Evolutionary conservation across 2,888 invertebrate genomes (phyloP), one percentile per base, ranked within the genome.

Genomic region (Phrixothrix hirtus): DNA sequence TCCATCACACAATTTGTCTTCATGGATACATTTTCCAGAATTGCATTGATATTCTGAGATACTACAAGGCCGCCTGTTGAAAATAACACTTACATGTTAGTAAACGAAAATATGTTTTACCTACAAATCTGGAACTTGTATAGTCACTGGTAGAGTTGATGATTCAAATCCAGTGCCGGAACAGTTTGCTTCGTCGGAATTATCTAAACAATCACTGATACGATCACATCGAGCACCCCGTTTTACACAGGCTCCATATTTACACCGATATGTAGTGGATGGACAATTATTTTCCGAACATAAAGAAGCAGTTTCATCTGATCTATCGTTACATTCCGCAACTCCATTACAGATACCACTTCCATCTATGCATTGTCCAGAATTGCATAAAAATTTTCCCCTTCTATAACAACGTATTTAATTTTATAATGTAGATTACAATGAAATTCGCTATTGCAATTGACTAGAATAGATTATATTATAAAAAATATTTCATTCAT

Each of bases 211-310:
- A 45, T 82, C 77, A 35, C 66, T 57, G n/a, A 69, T 53, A 1
- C 78, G 78, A 59, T 82, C 78, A 58, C 87, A 87, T 35, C 75
- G 71, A 0, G 77, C 70, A 15, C 78, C 77, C 1, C 79, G 77
- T 10, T 56, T 48, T 2, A 71, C 63, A 49, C 72, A 72, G 1
- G 69, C 72, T 5, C 72, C 72, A 47, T 72, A 72, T 10, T 61
- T 58, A 43, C 72, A 72, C 39, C 59, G 55, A 48, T 64, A 70
- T 1, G 62, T 60, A 35, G 43, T 62, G 13, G 58, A 58, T 0
- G 65, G 67, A 53, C 71, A 72, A 5, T 46, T 9, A n/a, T 34
- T 9, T 7, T 13, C 15, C 1, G 5, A 1, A 34, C 56, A 56
- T 21, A 12, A 16, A 2, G 56, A 50, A 11, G 55, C 48, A 38